phyloP scores from a whole-genome alignment of 2,888 invertebrate species.

The Drosophila robusta region DNA sequence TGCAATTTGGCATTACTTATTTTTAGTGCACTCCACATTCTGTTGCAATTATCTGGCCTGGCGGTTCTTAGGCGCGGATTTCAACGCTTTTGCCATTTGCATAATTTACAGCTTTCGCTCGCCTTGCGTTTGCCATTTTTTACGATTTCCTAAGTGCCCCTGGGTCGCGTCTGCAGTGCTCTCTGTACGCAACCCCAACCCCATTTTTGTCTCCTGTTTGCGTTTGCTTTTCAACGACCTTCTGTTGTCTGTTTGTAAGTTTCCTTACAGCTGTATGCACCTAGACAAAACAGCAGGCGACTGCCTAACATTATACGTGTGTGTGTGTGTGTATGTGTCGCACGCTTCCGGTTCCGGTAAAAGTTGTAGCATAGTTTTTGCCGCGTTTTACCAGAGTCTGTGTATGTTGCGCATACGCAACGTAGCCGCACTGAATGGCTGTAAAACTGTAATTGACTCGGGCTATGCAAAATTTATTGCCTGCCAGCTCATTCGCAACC shows the following conservation, averaged over 20 bases:
- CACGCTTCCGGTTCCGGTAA: conserved; percentile 47
- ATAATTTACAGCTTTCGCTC: conserved; percentile 65
- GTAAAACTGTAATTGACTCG: conserved; percentile 72
- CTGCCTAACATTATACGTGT: neutral
- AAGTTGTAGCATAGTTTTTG: conserved; percentile 32
- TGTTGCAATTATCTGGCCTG: conserved; percentile 67
- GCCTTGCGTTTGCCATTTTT: conserved; percentile 41
- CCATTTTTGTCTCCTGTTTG: conserved; percentile 21
- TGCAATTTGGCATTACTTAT: conserved; percentile 63
- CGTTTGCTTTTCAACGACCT: conserved; percentile 39
- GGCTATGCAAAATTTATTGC: conserved; percentile 73
- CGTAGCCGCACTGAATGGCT: conserved; percentile 30
- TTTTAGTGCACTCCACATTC: conserved; percentile 61
- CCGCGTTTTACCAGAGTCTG: conserved; percentile 7
- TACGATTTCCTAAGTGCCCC: conserved; percentile 69
- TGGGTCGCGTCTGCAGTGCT: conserved; percentile 33
- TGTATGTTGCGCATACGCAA: conserved; percentile 58
- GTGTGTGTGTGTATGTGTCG: conserved; percentile 12
- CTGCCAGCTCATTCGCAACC: conserved; percentile 43
- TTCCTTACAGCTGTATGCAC: conserved; percentile 52
- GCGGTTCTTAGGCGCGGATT: conserved; percentile 72
- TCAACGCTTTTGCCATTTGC: conserved; percentile 68
- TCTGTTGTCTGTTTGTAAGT: conserved; percentile 38
- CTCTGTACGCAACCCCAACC: neutral
- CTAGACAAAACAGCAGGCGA: conserved; percentile 53